Percentiles rank a stretch among this genome's conserved stretches.
Evolutionary conservation across 2,113 vertebrate genomes (phyloP).

Genomic region (Felis chaus): DNA sequence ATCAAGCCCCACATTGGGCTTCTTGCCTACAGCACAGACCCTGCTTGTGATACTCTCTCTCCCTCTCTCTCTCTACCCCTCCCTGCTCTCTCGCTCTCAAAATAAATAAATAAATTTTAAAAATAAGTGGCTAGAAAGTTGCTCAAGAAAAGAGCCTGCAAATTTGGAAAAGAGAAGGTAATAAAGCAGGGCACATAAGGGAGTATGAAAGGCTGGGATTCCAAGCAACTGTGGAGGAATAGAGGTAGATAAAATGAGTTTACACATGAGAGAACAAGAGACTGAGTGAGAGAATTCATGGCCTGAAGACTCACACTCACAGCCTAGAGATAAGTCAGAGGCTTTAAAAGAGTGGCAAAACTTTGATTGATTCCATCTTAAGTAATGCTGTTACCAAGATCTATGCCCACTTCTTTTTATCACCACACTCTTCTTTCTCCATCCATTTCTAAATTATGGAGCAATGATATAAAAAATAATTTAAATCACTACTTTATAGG

Average conservation of each 20-base stretch:
- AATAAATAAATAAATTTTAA: too few species aligned
- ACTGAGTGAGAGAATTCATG: background rate
- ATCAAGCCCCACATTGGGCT: too few species aligned
- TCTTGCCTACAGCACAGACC: too few species aligned
- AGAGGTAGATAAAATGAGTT: background rate
- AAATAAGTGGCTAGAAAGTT: background rate
- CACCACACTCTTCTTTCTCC: background rate
- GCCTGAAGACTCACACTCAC: background rate
- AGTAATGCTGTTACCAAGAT: background rate
- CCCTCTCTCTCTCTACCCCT: too few species aligned
- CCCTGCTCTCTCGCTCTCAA: too few species aligned
- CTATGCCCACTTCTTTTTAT: background rate
- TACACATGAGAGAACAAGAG: background rate
- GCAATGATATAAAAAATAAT: background rate
- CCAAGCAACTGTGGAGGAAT: background rate
- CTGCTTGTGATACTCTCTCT: too few species aligned
- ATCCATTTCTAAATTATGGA: background rate
- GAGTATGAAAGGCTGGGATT: background rate
- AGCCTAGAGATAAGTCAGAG: background rate
- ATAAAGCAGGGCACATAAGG: background rate
- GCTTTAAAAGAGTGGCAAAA: background rate
- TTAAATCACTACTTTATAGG: background rate
- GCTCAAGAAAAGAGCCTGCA: background rate
- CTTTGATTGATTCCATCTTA: background rate
- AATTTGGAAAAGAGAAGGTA: background rate